Evolutionary conservation across 2,888 invertebrate genomes (phyloP), one percentile per base, ranked within the genome.

Genomic region (Drosophila limbata): DNA sequence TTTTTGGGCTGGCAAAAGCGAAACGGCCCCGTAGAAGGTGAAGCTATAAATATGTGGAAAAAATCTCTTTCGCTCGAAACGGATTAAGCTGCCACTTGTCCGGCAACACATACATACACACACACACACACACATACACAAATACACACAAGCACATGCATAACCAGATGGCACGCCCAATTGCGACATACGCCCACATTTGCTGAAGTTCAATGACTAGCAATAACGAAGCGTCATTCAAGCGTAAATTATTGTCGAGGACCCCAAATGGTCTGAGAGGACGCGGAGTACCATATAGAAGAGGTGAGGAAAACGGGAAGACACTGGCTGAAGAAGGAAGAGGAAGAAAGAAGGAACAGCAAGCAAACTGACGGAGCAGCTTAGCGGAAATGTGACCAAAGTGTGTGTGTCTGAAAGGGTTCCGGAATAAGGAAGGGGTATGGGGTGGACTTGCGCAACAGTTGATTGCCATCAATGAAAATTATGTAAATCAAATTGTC

Each of bases 171-270:
- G 17, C 61, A 68, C 63, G 53, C 62, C 62, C 50, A 55, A 19
- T 44, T 15, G 62, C 35, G 45, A 50, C 42, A 56, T 48, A 75
- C 63, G 61, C 75, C 68, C 73, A 79, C 72, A 69, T 69, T 78
- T 67, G 65, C 69, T 80, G 59, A 88, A 84, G 88, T 88, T 83
- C 84, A 88, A 84, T 85, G 88, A 88, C 88, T 84, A 88, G 69
- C 78, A 73, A 80, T 74, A 80, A 72, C 69, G 72, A 56, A 72
- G 71, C 78, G 63, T 64, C 67, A 88, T 73, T 86, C 73, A 77
- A 73, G 84, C 86, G 84, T 84, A 65, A 86, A 84, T 78, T 83
- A 78, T 88, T 82, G 70, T 60, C 69, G 70, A 70, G 72, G 63
- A 66, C 51, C 79, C 55, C 59, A 69, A 73, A 73, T 48, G 69